A percentile compares a stretch with the other conserved stretches of the same genome.
Conservation (phyloP, 2,797 vertebrate species). For the Falco peregrinus region DNA sequence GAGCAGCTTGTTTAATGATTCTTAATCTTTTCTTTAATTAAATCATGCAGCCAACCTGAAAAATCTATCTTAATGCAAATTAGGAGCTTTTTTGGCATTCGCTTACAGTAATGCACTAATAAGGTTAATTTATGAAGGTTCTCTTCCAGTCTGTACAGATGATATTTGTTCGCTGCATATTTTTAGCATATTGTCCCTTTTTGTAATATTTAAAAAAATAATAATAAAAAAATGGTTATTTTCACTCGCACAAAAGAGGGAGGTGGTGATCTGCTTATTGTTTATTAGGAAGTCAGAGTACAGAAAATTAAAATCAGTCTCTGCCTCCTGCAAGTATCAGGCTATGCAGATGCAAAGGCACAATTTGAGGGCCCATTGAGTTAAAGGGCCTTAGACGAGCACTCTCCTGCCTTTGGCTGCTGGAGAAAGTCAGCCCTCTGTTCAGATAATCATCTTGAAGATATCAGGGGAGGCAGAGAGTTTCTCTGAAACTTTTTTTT, state of each 20-base stretch:
- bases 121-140: slow-evolving; percentile 99
- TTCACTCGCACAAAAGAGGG: slow-evolving; percentile 75
- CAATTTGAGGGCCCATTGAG: slow-evolving; percentile 41
- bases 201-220: slow-evolving; percentile 81
- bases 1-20: slow-evolving; percentile 99
- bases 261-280: slow-evolving; percentile 68
- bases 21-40: slow-evolving; percentile 99
- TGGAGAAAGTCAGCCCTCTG: neutral
- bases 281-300: slow-evolving; percentile 71
- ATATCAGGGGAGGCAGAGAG: neutral
- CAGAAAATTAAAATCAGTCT: slow-evolving; percentile 64
- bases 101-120: slow-evolving; percentile 99
- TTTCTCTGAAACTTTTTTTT: neutral
- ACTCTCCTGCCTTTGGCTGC: neutral
- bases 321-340: slow-evolving; percentile 25
- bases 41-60: slow-evolving; percentile 99
- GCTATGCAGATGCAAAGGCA: slow-evolving; percentile 43
- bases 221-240: slow-evolving; percentile 76
- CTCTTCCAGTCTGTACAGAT: slow-evolving; percentile 99
- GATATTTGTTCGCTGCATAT: slow-evolving; percentile 92
- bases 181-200: slow-evolving; percentile 93
- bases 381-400: slow-evolving; percentile 37
- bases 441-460: neutral
- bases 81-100: slow-evolving; percentile 99
- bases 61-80: slow-evolving; percentile 99